phyloP scores from a whole-genome alignment of 2,113 vertebrate species.

The Azemiops feae region DNA sequence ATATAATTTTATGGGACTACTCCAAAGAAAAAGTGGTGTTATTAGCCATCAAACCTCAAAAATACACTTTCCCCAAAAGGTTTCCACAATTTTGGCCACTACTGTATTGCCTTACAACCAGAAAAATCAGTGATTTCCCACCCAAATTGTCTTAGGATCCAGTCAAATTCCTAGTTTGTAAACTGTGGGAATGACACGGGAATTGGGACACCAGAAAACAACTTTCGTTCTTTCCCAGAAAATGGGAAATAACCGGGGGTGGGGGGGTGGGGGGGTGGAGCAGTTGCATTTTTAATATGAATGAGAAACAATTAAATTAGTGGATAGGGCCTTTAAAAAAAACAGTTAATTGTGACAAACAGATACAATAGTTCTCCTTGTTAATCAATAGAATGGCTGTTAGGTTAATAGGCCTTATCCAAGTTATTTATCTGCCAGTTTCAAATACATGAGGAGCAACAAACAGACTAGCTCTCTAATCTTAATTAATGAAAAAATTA shows the following conservation, averaged over 20 bases:
- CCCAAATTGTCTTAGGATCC: background rate
- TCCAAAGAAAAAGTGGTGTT: too few species aligned
- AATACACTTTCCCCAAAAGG: too few species aligned
- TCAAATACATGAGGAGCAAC: background rate
- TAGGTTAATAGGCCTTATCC: constrained; percentile 31
- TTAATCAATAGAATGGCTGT: constrained; percentile 49
- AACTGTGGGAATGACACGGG: background rate
- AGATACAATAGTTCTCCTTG: constrained; percentile 39
- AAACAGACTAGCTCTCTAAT: background rate
- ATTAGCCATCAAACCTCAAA: too few species aligned
- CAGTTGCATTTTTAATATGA: constrained; percentile 34
- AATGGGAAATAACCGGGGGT: background rate
- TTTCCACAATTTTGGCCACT: too few species aligned
- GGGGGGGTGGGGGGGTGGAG: background rate
- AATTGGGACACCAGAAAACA: background rate
- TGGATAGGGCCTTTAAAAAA: constrained; percentile 46
- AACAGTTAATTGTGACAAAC: constrained; percentile 49
- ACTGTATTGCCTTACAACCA: background rate
- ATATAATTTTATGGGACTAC: too few species aligned
- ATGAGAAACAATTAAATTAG: constrained; percentile 47
- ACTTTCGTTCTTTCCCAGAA: background rate
- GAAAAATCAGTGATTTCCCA: background rate
- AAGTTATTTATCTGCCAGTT: constrained; percentile 18
- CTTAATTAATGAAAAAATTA: background rate
- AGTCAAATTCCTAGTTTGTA: background rate